These are phyloP conservation scores for Melanophora roralis DNA, from an alignment of 2,888 invertebrate genomes.

Conservation along the genomic window DNA sequence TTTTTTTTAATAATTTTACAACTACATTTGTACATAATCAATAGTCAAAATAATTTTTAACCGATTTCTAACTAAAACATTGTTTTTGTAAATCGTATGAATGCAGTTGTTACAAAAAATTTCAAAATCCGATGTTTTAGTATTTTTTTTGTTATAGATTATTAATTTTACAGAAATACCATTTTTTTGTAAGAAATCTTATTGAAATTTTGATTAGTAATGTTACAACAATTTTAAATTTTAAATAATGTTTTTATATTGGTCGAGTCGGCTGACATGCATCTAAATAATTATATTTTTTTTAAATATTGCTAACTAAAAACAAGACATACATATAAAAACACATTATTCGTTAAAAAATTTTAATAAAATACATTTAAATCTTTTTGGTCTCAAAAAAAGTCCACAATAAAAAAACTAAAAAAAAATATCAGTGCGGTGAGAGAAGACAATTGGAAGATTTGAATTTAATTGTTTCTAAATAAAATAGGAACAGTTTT, in stretches of 20 bases:
- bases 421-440: background rate
- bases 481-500: slow-evolving; percentile 33
- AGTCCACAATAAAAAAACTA: background rate
- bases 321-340: background rate
- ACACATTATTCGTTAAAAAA: background rate
- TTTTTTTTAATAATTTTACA: too few species aligned
- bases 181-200: background rate
- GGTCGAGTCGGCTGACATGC: background rate
- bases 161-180: too few species aligned
- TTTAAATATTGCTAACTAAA: too few species aligned
- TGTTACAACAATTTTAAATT: too few species aligned
- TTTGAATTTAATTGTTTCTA: slow-evolving; percentile 40
- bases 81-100: too few species aligned
- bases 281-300: too few species aligned
- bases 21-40: too few species aligned
- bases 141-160: too few species aligned
- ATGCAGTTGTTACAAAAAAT: too few species aligned
- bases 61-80: too few species aligned
- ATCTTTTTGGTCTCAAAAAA: slow-evolving; percentile 21
- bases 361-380: background rate
- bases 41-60: too few species aligned
- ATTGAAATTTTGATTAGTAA: background rate
- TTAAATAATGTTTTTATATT: background rate
- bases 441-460: slow-evolving; percentile 18
- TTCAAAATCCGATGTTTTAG: too few species aligned